Evolutionary conservation across 2,888 invertebrate species (phyloP).

Genomic region (Macaria notata): DNA sequence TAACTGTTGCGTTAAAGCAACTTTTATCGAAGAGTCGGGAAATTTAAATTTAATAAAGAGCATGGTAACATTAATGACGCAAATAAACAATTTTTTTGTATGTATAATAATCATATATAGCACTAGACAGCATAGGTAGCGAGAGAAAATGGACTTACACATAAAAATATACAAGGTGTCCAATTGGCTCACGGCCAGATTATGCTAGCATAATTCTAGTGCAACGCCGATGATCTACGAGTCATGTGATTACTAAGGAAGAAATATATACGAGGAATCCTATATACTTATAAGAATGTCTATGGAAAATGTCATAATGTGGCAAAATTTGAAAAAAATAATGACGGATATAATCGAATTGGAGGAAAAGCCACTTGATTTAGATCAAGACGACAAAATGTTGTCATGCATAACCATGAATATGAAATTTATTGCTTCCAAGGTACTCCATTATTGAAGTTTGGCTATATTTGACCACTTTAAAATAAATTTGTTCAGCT

Average conservation of each 20-base stretch:
- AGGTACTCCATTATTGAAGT: constrained; percentile 51
- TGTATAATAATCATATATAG: too few species aligned
- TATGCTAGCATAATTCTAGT: constrained; percentile 20
- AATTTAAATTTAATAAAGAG: too few species aligned
- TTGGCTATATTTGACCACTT: constrained; percentile 54
- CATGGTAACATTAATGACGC: too few species aligned
- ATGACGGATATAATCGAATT: too few species aligned
- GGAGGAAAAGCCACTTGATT: too few species aligned
- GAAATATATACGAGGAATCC: neutral
- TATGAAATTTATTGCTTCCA: constrained; percentile 47
- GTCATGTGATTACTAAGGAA: constrained; percentile 13
- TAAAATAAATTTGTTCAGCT: constrained; percentile 66
- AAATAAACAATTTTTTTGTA: too few species aligned
- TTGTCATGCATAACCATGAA: constrained; percentile 1
- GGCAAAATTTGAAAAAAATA: too few species aligned
- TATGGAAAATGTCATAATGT: too few species aligned
- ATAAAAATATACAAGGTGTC: constrained; percentile 23
- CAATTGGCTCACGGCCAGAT: constrained; percentile 29
- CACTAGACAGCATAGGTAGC: too few species aligned
- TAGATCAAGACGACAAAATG: too few species aligned
- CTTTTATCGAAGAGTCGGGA: too few species aligned
- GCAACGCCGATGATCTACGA: constrained; percentile 16
- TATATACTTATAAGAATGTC: neutral
- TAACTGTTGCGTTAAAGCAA: too few species aligned
- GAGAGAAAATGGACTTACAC: constrained; percentile 23